phyloP scores from a whole-genome alignment of 2,113 vertebrate species.

The Tonatia bakeri region DNA sequence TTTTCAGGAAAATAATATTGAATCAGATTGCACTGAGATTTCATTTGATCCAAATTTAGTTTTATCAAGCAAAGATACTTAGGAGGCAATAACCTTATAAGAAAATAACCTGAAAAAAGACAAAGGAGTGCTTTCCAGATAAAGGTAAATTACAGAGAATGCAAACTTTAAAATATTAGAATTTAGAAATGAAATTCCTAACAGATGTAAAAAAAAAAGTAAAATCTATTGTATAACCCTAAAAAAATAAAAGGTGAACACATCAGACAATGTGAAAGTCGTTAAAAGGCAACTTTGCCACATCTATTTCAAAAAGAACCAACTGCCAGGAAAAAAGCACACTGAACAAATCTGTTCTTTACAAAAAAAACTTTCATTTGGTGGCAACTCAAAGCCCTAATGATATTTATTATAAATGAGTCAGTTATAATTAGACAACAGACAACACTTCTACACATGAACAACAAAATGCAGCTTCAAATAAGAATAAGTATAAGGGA shows the following conservation, averaged over 20 bases:
- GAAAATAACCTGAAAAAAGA: constrained; percentile 2
- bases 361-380: constrained; percentile 12
- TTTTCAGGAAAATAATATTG: neutral
- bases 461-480: constrained; percentile 33
- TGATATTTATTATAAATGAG: neutral
- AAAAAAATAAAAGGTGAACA: neutral
- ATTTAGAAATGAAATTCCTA: constrained; percentile 40
- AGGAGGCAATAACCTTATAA: neutral
- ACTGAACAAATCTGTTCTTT: neutral
- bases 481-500: neutral
- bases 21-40: neutral
- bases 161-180: constrained; percentile 33
- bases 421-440: neutral
- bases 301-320: neutral
- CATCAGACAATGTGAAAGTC: neutral
- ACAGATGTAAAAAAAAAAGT: neutral
- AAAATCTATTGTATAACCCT: neutral
- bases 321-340: neutral
- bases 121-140: constrained; percentile 24
- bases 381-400: neutral
- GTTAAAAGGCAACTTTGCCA: constrained; percentile 11
- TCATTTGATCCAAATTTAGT: constrained; percentile 31
- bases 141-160: neutral
- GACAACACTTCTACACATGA: constrained; percentile 15
- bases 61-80: constrained; percentile 7